Conservation (phyloP, 1,140 invertebrate genomes). For the Vanessa atalanta region DNA sequence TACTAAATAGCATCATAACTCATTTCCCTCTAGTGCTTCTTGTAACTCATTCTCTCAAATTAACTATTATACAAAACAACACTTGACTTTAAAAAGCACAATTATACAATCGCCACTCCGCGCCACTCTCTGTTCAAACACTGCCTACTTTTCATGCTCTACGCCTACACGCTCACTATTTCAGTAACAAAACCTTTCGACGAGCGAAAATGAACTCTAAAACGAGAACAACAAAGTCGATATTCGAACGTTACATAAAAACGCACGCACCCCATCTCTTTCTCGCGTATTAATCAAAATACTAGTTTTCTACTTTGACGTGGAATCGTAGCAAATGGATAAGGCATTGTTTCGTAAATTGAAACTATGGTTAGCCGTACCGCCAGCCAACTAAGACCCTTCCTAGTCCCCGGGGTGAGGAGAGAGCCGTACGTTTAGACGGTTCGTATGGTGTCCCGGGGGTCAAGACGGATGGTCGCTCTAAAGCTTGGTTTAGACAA, state of each 20-base stretch:
- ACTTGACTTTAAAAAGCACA: constrained; percentile 56
- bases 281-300: constrained; percentile 80
- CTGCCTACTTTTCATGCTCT: constrained; percentile 79
- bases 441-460: constrained; percentile 45
- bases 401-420: constrained; percentile 41
- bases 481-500: constrained; percentile 72
- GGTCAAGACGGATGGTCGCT: constrained; percentile 51
- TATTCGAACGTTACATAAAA: constrained; percentile 34
- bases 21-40: constrained; percentile 28
- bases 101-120: constrained; percentile 69
- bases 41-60: constrained; percentile 41
- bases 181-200: constrained; percentile 57
- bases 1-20: constrained; percentile 33
- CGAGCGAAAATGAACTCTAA: constrained; percentile 59
- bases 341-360: constrained; percentile 80
- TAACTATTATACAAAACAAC: constrained; percentile 50
- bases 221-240: constrained; percentile 46
- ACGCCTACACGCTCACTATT: constrained; percentile 78
- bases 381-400: constrained; percentile 53
- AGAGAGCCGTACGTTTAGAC: constrained; percentile 24
- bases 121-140: constrained; percentile 66
- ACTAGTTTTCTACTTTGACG: constrained; percentile 79
- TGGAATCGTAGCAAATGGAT: constrained; percentile 79
- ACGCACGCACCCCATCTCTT: constrained; percentile 73
- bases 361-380: constrained; percentile 74